phyloP scores from a whole-genome alignment of 1,140 invertebrate genomes.

The Drosophila parabipectinata region DNA sequence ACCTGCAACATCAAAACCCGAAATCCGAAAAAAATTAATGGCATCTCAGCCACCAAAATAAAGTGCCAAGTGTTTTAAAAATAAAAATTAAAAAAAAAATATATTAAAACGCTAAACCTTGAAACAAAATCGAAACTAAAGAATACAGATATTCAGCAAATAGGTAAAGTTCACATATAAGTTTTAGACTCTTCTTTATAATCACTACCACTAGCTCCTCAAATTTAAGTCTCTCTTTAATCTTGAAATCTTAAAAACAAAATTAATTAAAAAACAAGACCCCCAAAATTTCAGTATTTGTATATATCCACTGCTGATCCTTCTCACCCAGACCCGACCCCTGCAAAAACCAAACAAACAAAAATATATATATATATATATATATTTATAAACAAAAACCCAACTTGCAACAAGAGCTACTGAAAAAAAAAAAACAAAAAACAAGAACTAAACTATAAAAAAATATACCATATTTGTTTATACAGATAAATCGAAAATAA shows the following conservation, averaged over 20 bases:
- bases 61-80: background rate
- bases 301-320: constrained; percentile 36
- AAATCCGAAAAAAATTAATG: background rate
- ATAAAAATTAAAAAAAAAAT: constrained; percentile 20
- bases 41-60: background rate
- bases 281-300: constrained; percentile 12
- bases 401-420: constrained; percentile 19
- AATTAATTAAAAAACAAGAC: constrained; percentile 6
- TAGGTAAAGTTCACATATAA: constrained; percentile 72
- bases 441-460: constrained; percentile 18
- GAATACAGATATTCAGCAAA: constrained; percentile 53
- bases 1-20: background rate
- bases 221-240: constrained; percentile 13
- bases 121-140: constrained; percentile 22
- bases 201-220: constrained; percentile 5
- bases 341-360: constrained; percentile 23
- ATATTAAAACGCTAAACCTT: constrained; percentile 31
- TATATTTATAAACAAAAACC: background rate
- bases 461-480: background rate
- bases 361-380: background rate
- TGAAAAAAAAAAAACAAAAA: constrained; percentile 7
- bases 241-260: constrained; percentile 4
- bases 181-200: constrained; percentile 32
- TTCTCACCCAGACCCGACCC: constrained; percentile 42
- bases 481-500: constrained; percentile 12